phyloP scores from a whole-genome alignment of 2,797 vertebrate species.

The Aldrovandia affinis region DNA sequence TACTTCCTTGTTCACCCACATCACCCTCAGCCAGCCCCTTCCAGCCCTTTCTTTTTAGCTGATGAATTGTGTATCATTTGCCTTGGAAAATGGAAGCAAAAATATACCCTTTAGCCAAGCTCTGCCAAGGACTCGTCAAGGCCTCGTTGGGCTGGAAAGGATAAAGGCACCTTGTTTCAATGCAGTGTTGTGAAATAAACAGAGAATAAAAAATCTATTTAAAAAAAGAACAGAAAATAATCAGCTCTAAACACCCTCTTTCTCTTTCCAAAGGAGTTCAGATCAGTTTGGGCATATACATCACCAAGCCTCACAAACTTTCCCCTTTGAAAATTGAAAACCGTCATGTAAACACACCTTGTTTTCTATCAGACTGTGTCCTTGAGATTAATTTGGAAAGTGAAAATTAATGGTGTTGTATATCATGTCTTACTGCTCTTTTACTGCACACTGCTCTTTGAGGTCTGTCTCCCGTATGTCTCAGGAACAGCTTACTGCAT shows the following conservation, averaged over 20 bases:
- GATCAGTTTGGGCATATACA: not conserved
- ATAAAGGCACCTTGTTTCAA: not conserved
- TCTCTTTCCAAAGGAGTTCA: not conserved
- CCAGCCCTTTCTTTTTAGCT: not conserved
- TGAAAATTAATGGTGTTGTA: not conserved
- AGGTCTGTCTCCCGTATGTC: not conserved
- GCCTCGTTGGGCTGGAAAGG: not conserved
- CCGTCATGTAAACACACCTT: not conserved
- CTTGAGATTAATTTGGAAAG: not conserved
- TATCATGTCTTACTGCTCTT: not conserved
- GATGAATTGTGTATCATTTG: constrained; percentile 10
- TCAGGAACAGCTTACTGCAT: not conserved
- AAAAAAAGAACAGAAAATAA: not conserved
- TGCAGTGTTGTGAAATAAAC: constrained; percentile 2
- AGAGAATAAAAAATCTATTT: not conserved
- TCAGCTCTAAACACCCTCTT: not conserved
- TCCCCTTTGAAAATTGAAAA: too few species aligned
- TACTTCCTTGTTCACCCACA: constrained; percentile 3
- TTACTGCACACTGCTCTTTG: not conserved
- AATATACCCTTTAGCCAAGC: constrained; percentile 7
- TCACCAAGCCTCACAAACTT: too few species aligned
- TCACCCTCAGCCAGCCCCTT: not conserved
- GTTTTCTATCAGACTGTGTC: not conserved
- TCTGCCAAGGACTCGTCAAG: not conserved
- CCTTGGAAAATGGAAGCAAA: not conserved